phyloP scores from a whole-genome alignment of 2,797 vertebrate species.

The Nasua narica region DNA sequence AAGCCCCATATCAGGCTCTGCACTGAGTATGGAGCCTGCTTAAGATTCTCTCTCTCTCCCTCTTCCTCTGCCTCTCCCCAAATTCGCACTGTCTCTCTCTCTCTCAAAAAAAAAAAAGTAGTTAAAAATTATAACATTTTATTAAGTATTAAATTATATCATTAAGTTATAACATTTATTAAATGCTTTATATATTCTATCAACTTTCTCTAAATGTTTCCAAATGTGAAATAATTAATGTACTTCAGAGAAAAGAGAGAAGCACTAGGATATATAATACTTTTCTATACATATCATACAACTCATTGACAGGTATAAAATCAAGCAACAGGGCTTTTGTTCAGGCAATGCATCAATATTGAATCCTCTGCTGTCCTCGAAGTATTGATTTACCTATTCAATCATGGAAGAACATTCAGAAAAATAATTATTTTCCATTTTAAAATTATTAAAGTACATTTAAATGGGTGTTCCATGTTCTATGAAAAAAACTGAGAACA shows the following conservation, averaged over 20 bases:
- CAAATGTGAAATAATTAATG: background rate
- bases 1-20: background rate
- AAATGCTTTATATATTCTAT: background rate
- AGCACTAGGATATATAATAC: background rate
- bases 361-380: background rate
- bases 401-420: background rate
- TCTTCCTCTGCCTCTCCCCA: background rate
- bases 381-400: background rate
- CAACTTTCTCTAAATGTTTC: background rate
- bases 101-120: background rate
- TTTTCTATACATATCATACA: background rate
- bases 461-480: background rate
- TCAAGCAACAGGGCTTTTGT: background rate
- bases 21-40: background rate
- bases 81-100: background rate
- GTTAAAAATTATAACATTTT: background rate
- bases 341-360: background rate
- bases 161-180: background rate
- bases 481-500: background rate
- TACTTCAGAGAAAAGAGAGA: background rate
- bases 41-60: background rate
- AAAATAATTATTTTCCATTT: constrained; percentile 13
- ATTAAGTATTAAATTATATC: background rate
- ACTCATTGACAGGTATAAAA: background rate
- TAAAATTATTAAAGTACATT: constrained; percentile 33